Conservation (phyloP, 2,888 invertebrate species). For the Petrophora chlorosata region DNA sequence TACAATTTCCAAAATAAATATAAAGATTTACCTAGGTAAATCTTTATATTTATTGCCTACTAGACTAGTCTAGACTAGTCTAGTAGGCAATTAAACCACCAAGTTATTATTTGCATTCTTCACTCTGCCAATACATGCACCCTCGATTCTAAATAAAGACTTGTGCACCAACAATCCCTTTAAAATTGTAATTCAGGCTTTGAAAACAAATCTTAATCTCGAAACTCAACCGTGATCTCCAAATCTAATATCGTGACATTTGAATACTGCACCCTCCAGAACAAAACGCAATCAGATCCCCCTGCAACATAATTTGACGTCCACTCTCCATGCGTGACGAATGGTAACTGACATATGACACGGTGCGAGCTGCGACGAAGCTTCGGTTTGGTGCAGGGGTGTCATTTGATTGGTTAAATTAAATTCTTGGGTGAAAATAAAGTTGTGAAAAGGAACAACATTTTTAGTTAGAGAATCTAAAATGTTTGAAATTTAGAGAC, state of each 20-base stretch:
- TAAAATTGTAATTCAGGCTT: too few relatives aligned
- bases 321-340: constrained; percentile 67
- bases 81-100: too few relatives aligned
- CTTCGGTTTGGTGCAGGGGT: constrained; percentile 45
- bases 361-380: constrained; percentile 48
- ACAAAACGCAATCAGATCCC: constrained; percentile 56
- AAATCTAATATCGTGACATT: constrained; percentile 42
- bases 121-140: too few relatives aligned
- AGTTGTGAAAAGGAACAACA: constrained; percentile 31
- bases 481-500: neutral
- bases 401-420: constrained; percentile 48
- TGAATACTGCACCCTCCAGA: constrained; percentile 50
- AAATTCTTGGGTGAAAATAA: constrained; percentile 53
- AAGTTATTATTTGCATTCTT: too few relatives aligned
- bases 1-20: too few relatives aligned
- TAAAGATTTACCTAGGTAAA: too few relatives aligned
- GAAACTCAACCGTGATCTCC: constrained; percentile 26
- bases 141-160: constrained; percentile 12
- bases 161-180: neutral
- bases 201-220: too few relatives aligned
- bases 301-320: constrained; percentile 61
- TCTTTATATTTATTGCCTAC: too few relatives aligned
- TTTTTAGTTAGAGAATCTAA: neutral
- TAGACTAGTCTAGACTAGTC: too few relatives aligned
- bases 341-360: constrained; percentile 70